Evolutionary conservation across 2,797 vertebrate genomes (phyloP).

Genomic region (Bradypodion ventrale): DNA sequence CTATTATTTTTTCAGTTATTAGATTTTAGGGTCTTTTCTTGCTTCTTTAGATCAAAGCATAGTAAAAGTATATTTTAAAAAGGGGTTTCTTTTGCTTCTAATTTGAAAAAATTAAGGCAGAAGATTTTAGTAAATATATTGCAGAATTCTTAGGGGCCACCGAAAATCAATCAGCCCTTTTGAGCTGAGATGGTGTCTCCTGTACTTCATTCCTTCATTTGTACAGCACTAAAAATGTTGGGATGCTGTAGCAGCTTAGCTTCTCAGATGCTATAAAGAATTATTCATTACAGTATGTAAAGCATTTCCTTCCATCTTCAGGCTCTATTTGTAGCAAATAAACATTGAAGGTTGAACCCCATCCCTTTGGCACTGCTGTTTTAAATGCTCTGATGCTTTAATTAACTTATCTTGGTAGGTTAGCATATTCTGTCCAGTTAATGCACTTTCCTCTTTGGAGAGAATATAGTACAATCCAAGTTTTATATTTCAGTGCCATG

Average conservation of each 20-base stretch:
- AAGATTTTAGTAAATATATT: conserved; percentile 43
- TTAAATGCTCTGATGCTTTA: conserved; percentile 36
- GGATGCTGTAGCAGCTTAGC: conserved; percentile 35
- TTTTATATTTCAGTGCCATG: conserved; percentile 28
- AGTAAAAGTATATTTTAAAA: conserved; percentile 35
- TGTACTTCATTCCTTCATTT: conserved; percentile 20
- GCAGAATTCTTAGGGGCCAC: conserved; percentile 36
- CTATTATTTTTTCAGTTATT: conserved; percentile 48
- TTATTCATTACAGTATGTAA: conserved; percentile 37
- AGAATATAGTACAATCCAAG: background rate
- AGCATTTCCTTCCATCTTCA: conserved; percentile 55
- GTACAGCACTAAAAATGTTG: background rate
- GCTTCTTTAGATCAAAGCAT: conserved; percentile 62
- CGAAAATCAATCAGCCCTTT: background rate
- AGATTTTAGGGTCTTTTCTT: background rate
- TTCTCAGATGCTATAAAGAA: conserved; percentile 48
- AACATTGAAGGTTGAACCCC: conserved; percentile 29
- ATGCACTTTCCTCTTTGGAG: background rate
- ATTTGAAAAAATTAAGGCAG: conserved; percentile 37
- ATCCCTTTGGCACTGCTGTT: conserved; percentile 55
- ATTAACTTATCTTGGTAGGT: conserved; percentile 5
- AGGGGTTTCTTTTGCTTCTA: conserved; percentile 47
- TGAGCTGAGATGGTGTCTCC: conserved; percentile 10
- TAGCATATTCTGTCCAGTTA: conserved; percentile 20
- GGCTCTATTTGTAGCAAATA: conserved; percentile 52